These are phyloP conservation scores for Hemiscyllium ocellatum DNA, from an alignment of 2,113 vertebrate genomes.

Conservation along the genomic window DNA sequence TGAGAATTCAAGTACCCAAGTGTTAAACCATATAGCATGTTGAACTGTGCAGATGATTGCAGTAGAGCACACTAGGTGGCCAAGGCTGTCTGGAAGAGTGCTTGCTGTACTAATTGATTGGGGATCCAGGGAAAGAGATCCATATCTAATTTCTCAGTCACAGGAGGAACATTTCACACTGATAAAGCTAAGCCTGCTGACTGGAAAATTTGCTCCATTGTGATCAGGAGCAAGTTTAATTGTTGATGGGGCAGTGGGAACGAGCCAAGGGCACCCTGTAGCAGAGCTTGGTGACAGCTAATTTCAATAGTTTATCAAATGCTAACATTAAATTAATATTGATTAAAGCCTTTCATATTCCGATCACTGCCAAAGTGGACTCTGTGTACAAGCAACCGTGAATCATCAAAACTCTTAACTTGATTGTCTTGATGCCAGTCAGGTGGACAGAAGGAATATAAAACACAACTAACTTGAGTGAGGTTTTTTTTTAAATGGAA, in stretches of 20 bases:
- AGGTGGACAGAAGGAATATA: background rate
- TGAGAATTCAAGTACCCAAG: background rate
- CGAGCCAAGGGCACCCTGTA: background rate
- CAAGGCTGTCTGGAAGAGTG: background rate
- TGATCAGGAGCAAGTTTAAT: background rate
- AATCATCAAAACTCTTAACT: background rate
- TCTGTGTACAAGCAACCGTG: background rate
- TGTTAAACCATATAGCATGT: background rate
- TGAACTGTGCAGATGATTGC: background rate
- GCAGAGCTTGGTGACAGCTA: background rate
- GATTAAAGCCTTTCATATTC: background rate
- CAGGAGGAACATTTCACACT: background rate
- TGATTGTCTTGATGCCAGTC: background rate
- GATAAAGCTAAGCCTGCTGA: background rate
- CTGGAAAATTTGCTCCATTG: background rate
- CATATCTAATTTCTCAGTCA: background rate
- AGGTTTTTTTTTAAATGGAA: background rate
- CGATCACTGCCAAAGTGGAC: background rate
- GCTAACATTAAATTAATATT: background rate
- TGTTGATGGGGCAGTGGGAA: background rate
- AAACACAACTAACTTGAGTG: background rate
- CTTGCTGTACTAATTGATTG: background rate
- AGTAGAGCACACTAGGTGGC: background rate
- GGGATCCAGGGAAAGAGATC: background rate
- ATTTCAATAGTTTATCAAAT: background rate